Evolutionary conservation across 2,888 invertebrate genomes (phyloP), one percentile per base, ranked within the genome.

Genomic region (Yponomeuta evonymella): DNA sequence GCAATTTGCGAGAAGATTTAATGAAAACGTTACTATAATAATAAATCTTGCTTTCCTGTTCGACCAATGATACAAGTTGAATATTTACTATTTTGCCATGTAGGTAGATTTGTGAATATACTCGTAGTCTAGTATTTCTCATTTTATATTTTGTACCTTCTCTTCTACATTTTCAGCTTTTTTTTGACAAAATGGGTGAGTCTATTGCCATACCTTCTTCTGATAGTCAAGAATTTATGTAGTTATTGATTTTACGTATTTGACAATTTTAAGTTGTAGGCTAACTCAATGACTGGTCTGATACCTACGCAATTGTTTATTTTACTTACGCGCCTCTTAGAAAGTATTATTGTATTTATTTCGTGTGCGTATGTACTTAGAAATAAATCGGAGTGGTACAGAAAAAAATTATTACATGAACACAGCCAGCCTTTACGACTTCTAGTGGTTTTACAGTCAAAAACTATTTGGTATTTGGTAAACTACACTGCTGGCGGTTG

Each of bases 281-380:
- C 51, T 58, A 12, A 58, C 51, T 15, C 51, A 58, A 12, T 58
- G 51, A 58, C 15, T 58, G 51, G 12, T 4, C 51, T 58, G 12
- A 58, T 58, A 23, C 23, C 23, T 23, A 58, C 51, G 51, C 12
- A 58, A 58, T 58, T 15, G 51, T 58, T 58, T 58, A 58, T 8
- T 58, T 58, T 58, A 58, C 51, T 58, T 58, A 58, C 15, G 51
- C 15, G 15, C 51, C 12, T 58, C 15, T 58, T 58, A 58, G 12
- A 58, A 58, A 58, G 51, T 58, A 58, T 58, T 58, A 58, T 58
- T 58, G 15, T 58, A 58, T 58, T 58, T 58, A 58, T 58, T 58
- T 58, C 51, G 12, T 58, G 51, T 58, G 51, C 51, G 15, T 58
- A 15, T 58, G 51, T 58, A 58, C 51, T 58, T 58, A 58, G 51